Percentiles rank a stretch among this genome's conserved stretches.
Conservation (phyloP, 1,140 invertebrate species). For the Temnothorax curvispinosus region DNA sequence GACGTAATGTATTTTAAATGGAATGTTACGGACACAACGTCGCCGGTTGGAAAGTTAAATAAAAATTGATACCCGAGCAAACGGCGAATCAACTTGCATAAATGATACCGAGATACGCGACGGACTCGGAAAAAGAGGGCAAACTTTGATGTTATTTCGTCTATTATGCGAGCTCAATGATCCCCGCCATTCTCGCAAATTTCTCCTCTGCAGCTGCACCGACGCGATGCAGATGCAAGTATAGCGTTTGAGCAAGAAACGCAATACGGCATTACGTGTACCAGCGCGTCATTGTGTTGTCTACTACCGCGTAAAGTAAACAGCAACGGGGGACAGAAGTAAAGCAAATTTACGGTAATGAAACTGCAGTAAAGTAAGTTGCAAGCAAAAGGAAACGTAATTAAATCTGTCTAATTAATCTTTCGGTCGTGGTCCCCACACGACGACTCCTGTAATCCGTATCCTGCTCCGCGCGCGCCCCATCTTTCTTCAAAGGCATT, state of each 20-base stretch:
- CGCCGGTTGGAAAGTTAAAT: background rate
- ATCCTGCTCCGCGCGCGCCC: background rate
- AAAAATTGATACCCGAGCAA: slow-evolving; percentile 44
- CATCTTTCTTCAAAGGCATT: slow-evolving; percentile 54
- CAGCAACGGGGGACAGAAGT: slow-evolving; percentile 42
- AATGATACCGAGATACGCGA: slow-evolving; percentile 11
- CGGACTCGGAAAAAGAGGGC: background rate
- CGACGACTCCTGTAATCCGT: slow-evolving; percentile 37
- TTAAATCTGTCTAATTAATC: slow-evolving; percentile 64
- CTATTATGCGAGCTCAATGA: slow-evolving; percentile 39
- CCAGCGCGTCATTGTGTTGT: slow-evolving; percentile 48
- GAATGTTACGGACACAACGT: background rate
- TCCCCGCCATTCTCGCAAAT: slow-evolving; percentile 44
- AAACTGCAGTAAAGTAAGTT: slow-evolving; percentile 60
- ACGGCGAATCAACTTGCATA: slow-evolving; percentile 45
- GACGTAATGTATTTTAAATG: background rate
- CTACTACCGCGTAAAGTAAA: slow-evolving; percentile 49
- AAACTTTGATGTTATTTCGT: slow-evolving; percentile 25
- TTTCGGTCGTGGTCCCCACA: slow-evolving; percentile 54
- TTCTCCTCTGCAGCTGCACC: slow-evolving; percentile 29
- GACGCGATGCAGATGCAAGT: slow-evolving; percentile 34
- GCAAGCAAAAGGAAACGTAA: slow-evolving; percentile 57
- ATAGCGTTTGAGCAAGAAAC: slow-evolving; percentile 42
- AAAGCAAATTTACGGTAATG: slow-evolving; percentile 62
- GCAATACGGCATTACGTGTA: slow-evolving; percentile 47